phyloP scores from a whole-genome alignment of 2,113 vertebrate genomes.

The Porphyrio hochstetteri region DNA sequence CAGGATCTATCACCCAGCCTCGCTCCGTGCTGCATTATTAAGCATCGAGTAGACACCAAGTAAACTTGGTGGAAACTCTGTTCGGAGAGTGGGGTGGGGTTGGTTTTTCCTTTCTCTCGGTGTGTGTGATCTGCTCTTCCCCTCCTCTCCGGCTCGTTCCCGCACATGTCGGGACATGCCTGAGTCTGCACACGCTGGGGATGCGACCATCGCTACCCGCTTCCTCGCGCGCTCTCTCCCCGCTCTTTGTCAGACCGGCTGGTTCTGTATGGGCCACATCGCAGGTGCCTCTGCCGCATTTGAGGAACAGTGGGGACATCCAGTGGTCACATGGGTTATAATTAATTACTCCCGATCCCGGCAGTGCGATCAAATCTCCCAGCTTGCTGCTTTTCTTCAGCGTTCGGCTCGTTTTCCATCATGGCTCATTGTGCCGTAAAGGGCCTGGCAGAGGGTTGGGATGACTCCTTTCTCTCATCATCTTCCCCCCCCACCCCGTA shows the following conservation, averaged over 20 bases:
- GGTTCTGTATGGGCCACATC: slow-evolving; percentile 13
- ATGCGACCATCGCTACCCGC: rapidly evolving
- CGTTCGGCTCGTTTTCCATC: slow-evolving; percentile 46
- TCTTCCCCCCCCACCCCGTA: neutral
- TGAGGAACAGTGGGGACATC: slow-evolving; percentile 78
- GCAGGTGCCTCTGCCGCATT: slow-evolving; percentile 2
- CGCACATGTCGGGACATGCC: rapidly evolving
- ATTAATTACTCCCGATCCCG: slow-evolving; percentile 66
- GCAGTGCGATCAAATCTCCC: neutral
- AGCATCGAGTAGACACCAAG: neutral
- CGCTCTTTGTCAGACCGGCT: neutral
- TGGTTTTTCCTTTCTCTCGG: neutral
- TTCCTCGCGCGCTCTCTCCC: neutral
- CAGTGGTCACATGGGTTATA: slow-evolving; percentile 69
- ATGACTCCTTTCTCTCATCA: slow-evolving; percentile 14
- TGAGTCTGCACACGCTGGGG: rapidly evolving
- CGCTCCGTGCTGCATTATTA: neutral
- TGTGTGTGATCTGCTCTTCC: neutral
- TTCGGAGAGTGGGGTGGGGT: neutral
- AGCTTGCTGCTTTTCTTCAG: slow-evolving; percentile 1
- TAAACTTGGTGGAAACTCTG: neutral
- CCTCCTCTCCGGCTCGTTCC: neutral
- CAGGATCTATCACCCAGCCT: neutral
- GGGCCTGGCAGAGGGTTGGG: slow-evolving; percentile 26
- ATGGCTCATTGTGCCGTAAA: slow-evolving; percentile 28